Evolutionary conservation across 1,140 invertebrate genomes (phyloP), one percentile per base, ranked within the genome.

Genomic region (Cydia splendana): DNA sequence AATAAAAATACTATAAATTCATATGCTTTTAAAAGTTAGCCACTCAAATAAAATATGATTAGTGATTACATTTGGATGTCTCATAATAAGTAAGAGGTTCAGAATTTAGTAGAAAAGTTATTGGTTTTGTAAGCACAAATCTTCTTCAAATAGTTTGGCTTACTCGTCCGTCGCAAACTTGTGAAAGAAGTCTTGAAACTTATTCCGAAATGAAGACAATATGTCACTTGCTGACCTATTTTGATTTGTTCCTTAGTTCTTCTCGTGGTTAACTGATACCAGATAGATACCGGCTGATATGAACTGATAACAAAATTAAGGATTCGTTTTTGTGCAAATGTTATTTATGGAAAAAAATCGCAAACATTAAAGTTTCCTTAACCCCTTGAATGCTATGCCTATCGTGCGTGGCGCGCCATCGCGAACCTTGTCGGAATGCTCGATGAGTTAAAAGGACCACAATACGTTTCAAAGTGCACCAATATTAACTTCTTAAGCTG

Each of bases 221-320:
- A 53, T 53, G 51, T 53, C 51, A 53, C 13, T 53, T 53, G n/a
- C 51, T 53, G 51, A 53, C 51, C n/a, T 53, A 53, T n/a, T 30
- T 30, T 30, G 2, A 4, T 30, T 30, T 30, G 4, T 30, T 30
- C 30, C 30, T 0, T 4, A 30, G 30, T 30, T 30, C 51, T 15
- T 53, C n/a, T 15, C n/a, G 13, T 18, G 4, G 4, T 6, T 18
- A 53, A 53, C 15, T 4, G 48, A 24, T 53, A 53, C 10, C n/a
- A 53, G n/a, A n/a, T 6, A n/a, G 30, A 30, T 30, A 30, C 30
- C 30, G 30, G 48, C 12, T 1, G 13, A 12, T 15, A 9, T 15
- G 34, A 38, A 38, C 5, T 38, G 34, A 2, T 38, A 38, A 38
- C 5, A 38, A 38, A 6, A 1, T 38, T 38, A 7, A 38, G 6